These are phyloP conservation scores for Philotrypesis tridentata DNA, from an alignment of 1,140 invertebrate species.

Conservation along the genomic window DNA sequence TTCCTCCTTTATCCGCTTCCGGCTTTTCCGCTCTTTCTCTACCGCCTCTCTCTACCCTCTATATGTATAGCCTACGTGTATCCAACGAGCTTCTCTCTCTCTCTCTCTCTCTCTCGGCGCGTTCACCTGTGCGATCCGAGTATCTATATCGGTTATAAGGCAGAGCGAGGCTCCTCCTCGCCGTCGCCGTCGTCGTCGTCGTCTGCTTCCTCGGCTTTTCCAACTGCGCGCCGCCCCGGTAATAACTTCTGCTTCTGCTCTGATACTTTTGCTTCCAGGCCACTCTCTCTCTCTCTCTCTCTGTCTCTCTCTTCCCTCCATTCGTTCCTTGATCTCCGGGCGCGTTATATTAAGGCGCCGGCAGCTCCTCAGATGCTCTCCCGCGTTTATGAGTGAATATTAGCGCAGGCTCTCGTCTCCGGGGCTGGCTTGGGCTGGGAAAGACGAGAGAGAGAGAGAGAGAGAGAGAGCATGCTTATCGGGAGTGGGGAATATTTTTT, in stretches of 20 bases:
- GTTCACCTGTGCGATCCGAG: conserved; percentile 10
- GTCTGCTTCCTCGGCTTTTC: conserved; percentile 22
- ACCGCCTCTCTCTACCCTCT: neutral
- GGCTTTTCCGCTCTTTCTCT: neutral
- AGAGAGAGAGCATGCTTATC: no score
- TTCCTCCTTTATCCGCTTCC: conserved; percentile 23
- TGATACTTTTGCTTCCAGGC: neutral
- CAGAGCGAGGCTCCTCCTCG: no score
- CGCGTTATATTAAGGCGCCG: neutral
- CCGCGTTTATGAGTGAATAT: neutral
- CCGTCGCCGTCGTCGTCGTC: neutral
- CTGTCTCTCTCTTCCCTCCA: neutral
- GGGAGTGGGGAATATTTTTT: neutral
- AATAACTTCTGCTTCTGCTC: conserved; percentile 23
- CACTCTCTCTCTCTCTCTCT: neutral
- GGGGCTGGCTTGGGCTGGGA: no score
- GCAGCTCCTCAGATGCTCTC: neutral
- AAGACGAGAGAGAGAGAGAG: no score
- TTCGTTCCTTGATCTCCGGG: neutral
- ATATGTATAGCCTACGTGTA: conserved; percentile 3
- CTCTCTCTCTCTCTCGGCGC: neutral
- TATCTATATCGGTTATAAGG: neutral
- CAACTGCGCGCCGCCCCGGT: neutral
- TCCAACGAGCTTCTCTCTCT: no score
- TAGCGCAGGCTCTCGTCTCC: neutral